Base-by-base conservation (phyloP, 2,888 invertebrate genomes). In the Siphlonurus alternatus region DNA sequence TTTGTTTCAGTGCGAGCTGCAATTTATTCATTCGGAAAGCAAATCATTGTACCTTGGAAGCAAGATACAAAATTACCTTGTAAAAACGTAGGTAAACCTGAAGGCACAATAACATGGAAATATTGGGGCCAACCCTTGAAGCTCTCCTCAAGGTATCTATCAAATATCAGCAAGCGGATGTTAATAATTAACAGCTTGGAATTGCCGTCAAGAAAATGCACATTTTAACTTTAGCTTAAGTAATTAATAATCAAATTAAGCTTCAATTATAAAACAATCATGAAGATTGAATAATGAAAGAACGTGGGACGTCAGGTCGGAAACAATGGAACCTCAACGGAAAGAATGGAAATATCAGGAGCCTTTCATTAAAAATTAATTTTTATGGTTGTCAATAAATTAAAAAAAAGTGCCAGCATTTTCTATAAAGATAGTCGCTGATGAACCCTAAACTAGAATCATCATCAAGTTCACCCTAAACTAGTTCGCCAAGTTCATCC, bases 11-110 rank as follows among this genome's bases (percentile, higher is more conserved):
- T n/a, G n/a, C n/a, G 68, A 65, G 77, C 78, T 2, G 76, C 76
- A 24, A 75, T 78, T 66, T 75, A 75, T 65, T 77, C 78, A 10
- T 76, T 77, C 68, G 77, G 77, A 23, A 71, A 71, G 62, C 71
- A 70, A 19, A 70, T 76, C 38, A 71, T 76, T 53, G 74, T 75
- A 20, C 69, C 69, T 53, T 69, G 70, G 68, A 71, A 71, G 63
- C 67, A 66, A 56, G 69, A 69, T 60, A 65, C 68, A 54, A 56
- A 61, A 53, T 64, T 71, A 38, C 67, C 69, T 19, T 71, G 71
- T 65, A 59, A 67, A 53, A 63, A 68, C 61, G 69, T 70, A 23
- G 71, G 71, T 19, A 62, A 61, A 25, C 66, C 66, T 23, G 65
- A 66, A 20, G 38, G 63, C 15, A 51, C 59, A 23, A 53, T 66